phyloP scores from a whole-genome alignment of 2,888 invertebrate genomes.

The Diogma glabrata region DNA sequence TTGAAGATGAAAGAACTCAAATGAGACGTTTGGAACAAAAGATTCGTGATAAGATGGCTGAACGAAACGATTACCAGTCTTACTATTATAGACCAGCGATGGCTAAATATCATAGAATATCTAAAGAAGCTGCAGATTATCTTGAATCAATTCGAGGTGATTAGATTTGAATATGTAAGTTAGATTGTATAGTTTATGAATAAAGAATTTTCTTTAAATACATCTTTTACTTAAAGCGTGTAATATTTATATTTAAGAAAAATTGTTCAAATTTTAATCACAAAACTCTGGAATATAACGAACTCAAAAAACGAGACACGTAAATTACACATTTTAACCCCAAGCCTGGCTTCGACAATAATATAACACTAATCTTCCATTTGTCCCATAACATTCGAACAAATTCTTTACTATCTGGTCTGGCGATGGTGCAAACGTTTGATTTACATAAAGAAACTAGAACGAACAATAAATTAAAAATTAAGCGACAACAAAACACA shows the following conservation, averaged over 20 bases:
- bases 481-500: conserved; percentile 9
- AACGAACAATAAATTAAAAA: conserved; percentile 33
- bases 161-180: conserved; percentile 8
- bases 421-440: conserved; percentile 92
- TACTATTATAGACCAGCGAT: conserved; percentile 66
- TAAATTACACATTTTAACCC: conserved; percentile 72
- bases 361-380: conserved; percentile 86
- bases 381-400: conserved; percentile 90
- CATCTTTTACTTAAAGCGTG: no score
- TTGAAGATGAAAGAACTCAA: conserved; percentile 52
- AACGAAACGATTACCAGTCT: conserved; percentile 69
- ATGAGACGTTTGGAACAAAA: conserved; percentile 46
- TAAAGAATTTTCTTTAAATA: background rate
- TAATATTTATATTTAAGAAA: no score
- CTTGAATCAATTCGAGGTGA: conserved; percentile 34
- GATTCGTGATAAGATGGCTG: conserved; percentile 53
- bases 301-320: no score
- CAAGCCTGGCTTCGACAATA: conserved; percentile 95
- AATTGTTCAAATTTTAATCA: no score
- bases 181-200: conserved; percentile 5
- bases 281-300: no score
- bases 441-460: conserved; percentile 94
- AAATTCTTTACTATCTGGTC: conserved; percentile 84
- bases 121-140: conserved; percentile 52
- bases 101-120: conserved; percentile 55